Conservation (phyloP, 2,888 invertebrate species). For the Ichneumon xanthorius region DNA sequence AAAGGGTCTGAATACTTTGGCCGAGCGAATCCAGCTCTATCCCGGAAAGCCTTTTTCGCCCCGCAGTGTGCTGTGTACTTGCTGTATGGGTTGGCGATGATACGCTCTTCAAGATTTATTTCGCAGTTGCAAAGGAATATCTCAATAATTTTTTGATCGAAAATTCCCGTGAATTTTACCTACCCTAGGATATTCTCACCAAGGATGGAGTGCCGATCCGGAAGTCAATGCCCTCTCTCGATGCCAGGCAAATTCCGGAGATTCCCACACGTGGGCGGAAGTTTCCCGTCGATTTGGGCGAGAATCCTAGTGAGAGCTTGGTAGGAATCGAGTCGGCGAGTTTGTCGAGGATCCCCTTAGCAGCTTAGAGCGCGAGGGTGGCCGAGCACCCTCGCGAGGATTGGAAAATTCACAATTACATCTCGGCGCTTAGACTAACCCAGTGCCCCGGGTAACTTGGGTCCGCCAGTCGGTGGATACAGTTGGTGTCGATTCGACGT, state of each 20-base stretch:
- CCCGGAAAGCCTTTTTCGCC: not conserved
- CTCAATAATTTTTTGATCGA: not conserved
- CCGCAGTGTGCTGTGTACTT: not conserved
- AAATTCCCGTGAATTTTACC: not conserved
- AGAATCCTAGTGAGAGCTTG: not conserved
- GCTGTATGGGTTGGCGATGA: not conserved
- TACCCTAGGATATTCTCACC: not conserved
- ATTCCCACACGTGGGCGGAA: not conserved
- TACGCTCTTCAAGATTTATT: not conserved
- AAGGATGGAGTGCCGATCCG: not conserved
- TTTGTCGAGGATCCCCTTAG: not conserved
- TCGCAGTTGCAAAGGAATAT: not conserved
- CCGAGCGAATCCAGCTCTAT: not conserved
- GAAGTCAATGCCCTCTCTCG: not conserved
- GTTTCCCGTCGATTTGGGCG: not conserved
- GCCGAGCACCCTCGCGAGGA: not conserved
- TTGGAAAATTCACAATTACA: constrained; percentile 54
- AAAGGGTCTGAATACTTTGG: constrained; percentile 16
- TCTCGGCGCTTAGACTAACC: constrained; percentile 11
- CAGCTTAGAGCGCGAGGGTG: not conserved
- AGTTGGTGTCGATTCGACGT: constrained; percentile 28
- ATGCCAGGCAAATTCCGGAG: not conserved
- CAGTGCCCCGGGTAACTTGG: not conserved
- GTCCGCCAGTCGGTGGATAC: constrained; percentile 15
- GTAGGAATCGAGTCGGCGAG: constrained; percentile 20